These are phyloP conservation scores for Aricia artaxerxes DNA, from an alignment of 2,888 invertebrate genomes.

Conservation along the genomic window DNA sequence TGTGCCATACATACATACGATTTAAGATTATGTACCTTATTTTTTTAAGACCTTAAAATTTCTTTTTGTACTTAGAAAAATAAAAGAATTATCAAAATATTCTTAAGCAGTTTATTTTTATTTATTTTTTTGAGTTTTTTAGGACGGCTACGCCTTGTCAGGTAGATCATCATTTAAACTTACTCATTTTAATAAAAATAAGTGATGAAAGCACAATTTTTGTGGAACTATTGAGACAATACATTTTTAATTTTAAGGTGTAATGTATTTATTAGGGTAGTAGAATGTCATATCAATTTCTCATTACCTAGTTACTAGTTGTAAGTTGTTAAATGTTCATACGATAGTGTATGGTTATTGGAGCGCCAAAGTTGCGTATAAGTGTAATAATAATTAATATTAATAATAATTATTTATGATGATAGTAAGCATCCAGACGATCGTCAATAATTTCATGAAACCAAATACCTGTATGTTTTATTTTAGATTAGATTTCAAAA, in stretches of 20 bases:
- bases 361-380: constrained; percentile 20
- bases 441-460: constrained; percentile 14
- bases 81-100: background rate
- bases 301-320: constrained; percentile 35
- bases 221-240: constrained; percentile 67
- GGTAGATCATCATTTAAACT: constrained; percentile 5
- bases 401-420: background rate
- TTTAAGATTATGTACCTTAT: background rate
- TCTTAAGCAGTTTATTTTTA: background rate
- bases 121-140: background rate
- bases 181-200: background rate
- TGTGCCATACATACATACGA: background rate
- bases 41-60: background rate
- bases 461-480: constrained; percentile 6
- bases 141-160: background rate
- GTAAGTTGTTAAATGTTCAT: constrained; percentile 28
- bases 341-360: constrained; percentile 13
- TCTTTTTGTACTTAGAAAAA: constrained; percentile 25
- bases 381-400: constrained; percentile 14
- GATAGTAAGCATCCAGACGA: background rate
- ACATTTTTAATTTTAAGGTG: constrained; percentile 53
- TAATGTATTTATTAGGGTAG: constrained; percentile 36
- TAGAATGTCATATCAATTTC: constrained; percentile 35
- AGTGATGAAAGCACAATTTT: constrained; percentile 48
- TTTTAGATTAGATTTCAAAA: background rate